Conservation (phyloP, 2,113 vertebrate species). For the Gyps fulvus region DNA sequence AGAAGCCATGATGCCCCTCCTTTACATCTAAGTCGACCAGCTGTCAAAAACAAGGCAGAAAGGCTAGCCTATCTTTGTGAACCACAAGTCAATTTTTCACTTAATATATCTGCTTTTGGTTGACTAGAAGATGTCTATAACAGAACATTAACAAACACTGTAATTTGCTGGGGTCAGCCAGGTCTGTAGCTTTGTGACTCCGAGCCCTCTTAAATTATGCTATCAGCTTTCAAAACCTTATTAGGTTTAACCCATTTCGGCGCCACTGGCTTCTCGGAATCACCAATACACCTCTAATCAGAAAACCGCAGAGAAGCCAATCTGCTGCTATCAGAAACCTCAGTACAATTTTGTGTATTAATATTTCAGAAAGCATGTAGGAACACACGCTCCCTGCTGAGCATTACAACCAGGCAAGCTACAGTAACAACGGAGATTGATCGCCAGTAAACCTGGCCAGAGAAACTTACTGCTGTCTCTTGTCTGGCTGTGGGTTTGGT, state of each 20-base stretch:
- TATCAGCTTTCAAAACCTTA: slow-evolving; percentile 89
- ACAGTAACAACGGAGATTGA: slow-evolving; percentile 48
- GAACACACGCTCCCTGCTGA: slow-evolving; percentile 78
- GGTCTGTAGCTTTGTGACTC: slow-evolving; percentile 70
- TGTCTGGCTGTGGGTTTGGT: slow-evolving; percentile 58
- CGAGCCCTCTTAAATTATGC: slow-evolving; percentile 75
- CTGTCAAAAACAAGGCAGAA: slow-evolving; percentile 50
- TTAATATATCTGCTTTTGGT: slow-evolving; percentile 75
- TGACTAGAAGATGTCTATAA: slow-evolving; percentile 71
- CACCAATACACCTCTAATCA: slow-evolving; percentile 77
- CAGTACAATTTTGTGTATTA: slow-evolving; percentile 86
- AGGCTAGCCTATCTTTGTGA: slow-evolving; percentile 47
- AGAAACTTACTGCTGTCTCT: slow-evolving; percentile 39
- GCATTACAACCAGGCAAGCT: slow-evolving; percentile 71
- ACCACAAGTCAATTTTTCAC: slow-evolving; percentile 76
- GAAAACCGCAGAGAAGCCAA: slow-evolving; percentile 83
- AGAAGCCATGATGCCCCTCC: background rate
- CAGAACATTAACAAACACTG: slow-evolving; percentile 76
- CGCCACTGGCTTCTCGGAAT: slow-evolving; percentile 88
- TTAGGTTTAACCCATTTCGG: slow-evolving; percentile 86
- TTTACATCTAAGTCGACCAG: slow-evolving; percentile 14
- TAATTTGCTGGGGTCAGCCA: slow-evolving; percentile 72
- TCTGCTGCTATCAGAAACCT: slow-evolving; percentile 82
- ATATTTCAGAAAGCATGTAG: slow-evolving; percentile 86
- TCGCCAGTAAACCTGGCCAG: slow-evolving; percentile 9